A percentile compares a stretch with the other conserved stretches of the same genome.
Conservation (phyloP, 2,888 invertebrate species). For the Polydesmus complanatus region DNA sequence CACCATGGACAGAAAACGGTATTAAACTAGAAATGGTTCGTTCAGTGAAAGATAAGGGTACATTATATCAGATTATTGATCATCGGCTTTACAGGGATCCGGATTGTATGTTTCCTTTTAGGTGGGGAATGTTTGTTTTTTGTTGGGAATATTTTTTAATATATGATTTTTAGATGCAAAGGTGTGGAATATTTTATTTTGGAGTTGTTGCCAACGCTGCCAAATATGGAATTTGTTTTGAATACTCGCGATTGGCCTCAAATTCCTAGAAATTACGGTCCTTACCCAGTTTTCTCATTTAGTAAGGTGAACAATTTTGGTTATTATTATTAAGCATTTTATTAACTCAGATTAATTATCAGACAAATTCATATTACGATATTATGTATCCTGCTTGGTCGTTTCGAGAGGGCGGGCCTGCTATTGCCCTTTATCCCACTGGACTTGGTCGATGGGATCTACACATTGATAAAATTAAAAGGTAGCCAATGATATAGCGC, state of each 20-base stretch:
- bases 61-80: conserved; percentile 68
- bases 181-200: conserved; percentile 80
- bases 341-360: conserved; percentile 17
- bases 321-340: too few species aligned
- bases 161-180: conserved; percentile 45
- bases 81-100: conserved; percentile 65
- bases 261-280: conserved; percentile 45
- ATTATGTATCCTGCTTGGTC: conserved; percentile 91
- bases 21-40: conserved; percentile 53
- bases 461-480: conserved; percentile 54
- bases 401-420: conserved; percentile 97
- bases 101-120: conserved; percentile 79
- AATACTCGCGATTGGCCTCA: conserved; percentile 93
- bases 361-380: conserved; percentile 65
- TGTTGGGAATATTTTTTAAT: background rate
- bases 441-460: conserved; percentile 65
- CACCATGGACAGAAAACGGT: conserved; percentile 48
- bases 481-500: too few species aligned
- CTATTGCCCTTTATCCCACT: conserved; percentile 74
- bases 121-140: conserved; percentile 23
- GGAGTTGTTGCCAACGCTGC: conserved; percentile 48
- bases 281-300: conserved; percentile 80
- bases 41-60: conserved; percentile 44
- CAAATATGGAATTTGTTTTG: conserved; percentile 69
- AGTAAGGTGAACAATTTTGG: conserved; percentile 53